Evolutionary conservation across 2,113 vertebrate species (phyloP).

Genomic region (Erinaceus europaeus): DNA sequence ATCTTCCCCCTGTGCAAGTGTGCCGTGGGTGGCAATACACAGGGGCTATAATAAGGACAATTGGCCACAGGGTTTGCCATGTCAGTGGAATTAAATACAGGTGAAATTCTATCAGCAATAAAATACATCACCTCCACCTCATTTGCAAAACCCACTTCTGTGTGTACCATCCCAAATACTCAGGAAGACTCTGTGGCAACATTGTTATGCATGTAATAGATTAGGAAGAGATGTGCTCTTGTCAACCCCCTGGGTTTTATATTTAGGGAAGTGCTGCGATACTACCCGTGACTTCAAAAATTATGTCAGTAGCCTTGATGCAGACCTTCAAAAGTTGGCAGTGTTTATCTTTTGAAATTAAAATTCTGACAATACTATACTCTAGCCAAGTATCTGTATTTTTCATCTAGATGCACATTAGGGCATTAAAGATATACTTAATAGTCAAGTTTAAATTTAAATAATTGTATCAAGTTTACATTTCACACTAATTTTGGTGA

Average conservation of each 20-base stretch:
- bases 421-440: slow-evolving; percentile 72
- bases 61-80: slow-evolving; percentile 80
- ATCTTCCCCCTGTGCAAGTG: slow-evolving; percentile 81
- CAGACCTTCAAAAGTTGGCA: slow-evolving; percentile 85
- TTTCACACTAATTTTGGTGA: slow-evolving; percentile 59
- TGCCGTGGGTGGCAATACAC: slow-evolving; percentile 81
- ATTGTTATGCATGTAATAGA: slow-evolving; percentile 69
- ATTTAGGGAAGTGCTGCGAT: slow-evolving; percentile 71
- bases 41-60: slow-evolving; percentile 84
- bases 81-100: slow-evolving; percentile 85
- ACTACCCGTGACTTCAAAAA: slow-evolving; percentile 81
- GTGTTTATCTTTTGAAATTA: slow-evolving; percentile 84
- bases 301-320: slow-evolving; percentile 85
- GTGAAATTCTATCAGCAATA: slow-evolving; percentile 80
- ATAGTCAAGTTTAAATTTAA: slow-evolving; percentile 60
- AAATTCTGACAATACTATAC: slow-evolving; percentile 82
- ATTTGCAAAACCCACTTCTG: slow-evolving; percentile 66
- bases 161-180: slow-evolving; percentile 26
- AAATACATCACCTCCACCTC: slow-evolving; percentile 75
- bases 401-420: slow-evolving; percentile 72
- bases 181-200: slow-evolving; percentile 50
- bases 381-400: slow-evolving; percentile 71
- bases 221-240: slow-evolving; percentile 61
- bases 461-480: slow-evolving; percentile 68
- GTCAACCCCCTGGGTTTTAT: slow-evolving; percentile 79